phyloP scores from a whole-genome alignment of 2,888 invertebrate species.

The Globia sparganii region DNA sequence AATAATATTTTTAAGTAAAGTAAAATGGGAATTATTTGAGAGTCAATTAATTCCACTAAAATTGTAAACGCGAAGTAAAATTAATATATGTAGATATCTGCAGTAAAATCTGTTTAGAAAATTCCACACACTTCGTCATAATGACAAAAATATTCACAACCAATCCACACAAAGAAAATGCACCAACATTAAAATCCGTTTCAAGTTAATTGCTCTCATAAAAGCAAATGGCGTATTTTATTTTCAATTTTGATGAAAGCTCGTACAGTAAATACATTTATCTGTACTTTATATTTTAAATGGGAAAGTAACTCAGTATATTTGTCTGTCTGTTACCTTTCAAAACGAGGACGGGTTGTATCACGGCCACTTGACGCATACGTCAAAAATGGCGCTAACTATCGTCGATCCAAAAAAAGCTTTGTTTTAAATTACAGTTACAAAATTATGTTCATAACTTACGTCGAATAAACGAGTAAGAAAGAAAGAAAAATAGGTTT shows the following conservation, averaged over 20 bases:
- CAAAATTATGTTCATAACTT: too few species aligned
- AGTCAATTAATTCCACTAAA: too few species aligned
- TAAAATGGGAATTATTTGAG: too few species aligned
- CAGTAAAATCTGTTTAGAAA: neutral
- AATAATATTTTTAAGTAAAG: too few species aligned
- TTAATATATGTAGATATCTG: neutral
- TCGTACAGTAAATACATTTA: conserved; percentile 5
- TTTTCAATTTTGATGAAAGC: conserved; percentile 46
- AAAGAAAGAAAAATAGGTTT: too few species aligned
- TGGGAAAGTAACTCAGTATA: neutral
- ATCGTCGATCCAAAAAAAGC: too few species aligned
- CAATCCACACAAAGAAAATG: conserved; percentile 27
- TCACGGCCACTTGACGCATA: too few species aligned
- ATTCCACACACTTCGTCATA: neutral
- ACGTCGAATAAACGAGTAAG: too few species aligned
- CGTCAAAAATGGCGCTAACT: too few species aligned
- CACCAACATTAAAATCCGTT: conserved; percentile 28
- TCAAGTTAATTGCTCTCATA: conserved; percentile 44
- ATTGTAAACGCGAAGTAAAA: neutral
- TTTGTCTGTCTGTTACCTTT: neutral
- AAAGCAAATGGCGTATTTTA: conserved; percentile 41
- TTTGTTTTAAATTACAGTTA: too few species aligned
- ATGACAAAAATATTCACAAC: neutral
- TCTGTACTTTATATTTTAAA: neutral
- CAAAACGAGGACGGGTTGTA: too few species aligned